Conservation (phyloP, 2,888 invertebrate genomes). For the Acanthopleura granulata region DNA sequence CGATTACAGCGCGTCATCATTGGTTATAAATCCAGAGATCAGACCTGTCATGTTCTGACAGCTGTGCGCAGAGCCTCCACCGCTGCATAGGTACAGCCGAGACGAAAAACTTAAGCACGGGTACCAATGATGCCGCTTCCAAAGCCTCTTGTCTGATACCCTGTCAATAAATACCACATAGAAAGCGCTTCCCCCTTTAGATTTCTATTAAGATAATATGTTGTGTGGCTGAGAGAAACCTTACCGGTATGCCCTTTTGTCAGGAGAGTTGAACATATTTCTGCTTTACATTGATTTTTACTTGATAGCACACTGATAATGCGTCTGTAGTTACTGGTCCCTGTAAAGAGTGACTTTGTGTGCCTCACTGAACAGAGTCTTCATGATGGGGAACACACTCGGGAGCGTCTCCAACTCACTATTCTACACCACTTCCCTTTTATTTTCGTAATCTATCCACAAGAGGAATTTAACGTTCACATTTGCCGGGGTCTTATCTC, state of each 20-base stretch:
- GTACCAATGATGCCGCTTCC: neutral
- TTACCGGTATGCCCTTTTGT: neutral
- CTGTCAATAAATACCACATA: slow-evolving; percentile 8
- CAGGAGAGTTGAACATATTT: slow-evolving; percentile 2
- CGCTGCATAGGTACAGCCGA: neutral
- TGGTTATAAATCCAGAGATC: too few relatives aligned
- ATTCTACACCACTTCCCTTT: neutral
- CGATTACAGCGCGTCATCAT: too few relatives aligned
- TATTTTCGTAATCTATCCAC: neutral
- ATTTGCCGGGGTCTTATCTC: neutral
- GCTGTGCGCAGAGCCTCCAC: neutral
- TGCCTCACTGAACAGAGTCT: neutral
- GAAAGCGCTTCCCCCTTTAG: neutral
- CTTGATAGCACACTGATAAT: neutral
- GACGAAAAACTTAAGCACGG: neutral
- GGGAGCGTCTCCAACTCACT: neutral
- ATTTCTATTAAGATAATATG: slow-evolving; percentile 10
- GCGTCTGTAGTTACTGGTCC: neutral
- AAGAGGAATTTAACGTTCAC: neutral
- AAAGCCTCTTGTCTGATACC: neutral
- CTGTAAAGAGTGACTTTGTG: neutral
- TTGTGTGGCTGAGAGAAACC: neutral
- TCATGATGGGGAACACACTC: neutral
- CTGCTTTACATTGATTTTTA: slow-evolving; percentile 8
- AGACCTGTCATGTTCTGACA: too few relatives aligned